Conservation (phyloP, 2,888 invertebrate species). For the Mythimna ferrago region DNA sequence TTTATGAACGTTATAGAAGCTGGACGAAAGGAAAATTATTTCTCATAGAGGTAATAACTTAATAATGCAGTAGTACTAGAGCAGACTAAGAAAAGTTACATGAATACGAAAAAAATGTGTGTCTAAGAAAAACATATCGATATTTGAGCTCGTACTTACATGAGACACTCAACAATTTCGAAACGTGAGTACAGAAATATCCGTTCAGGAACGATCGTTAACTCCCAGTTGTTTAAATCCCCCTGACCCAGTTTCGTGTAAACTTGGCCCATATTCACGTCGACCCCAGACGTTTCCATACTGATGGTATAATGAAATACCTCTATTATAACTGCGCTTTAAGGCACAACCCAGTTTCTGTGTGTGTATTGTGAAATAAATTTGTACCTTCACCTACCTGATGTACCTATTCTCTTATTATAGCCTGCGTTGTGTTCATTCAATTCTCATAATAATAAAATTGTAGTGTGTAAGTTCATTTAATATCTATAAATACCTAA, state of each 20-base stretch:
- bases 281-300: conserved; percentile 72
- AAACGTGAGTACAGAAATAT: conserved; percentile 75
- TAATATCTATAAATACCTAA: not conserved
- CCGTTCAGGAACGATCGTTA: conserved; percentile 76
- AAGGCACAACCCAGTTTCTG: conserved; percentile 25
- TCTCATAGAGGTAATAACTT: not conserved
- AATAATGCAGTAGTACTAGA: not conserved
- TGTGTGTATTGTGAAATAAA: conserved; percentile 1
- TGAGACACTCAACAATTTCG: conserved; percentile 46
- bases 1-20: conserved; percentile 9
- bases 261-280: conserved; percentile 85
- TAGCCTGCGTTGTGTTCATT: conserved; percentile 1
- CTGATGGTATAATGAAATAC: conserved; percentile 61
- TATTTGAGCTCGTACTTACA: conserved; percentile 8
- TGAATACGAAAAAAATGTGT: not conserved
- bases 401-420: not conserved
- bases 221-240: conserved; percentile 78
- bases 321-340: conserved; percentile 38
- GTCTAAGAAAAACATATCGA: not conserved
- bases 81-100: not conserved
- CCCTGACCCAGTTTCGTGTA: conserved; percentile 84
- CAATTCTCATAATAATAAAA: conserved; percentile 1
- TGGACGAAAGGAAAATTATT: not conserved
- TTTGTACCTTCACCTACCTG: not conserved
- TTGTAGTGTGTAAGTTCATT: not conserved